These are phyloP conservation scores for Pseudolaguvia tuberculata DNA, from an alignment of 2,113 vertebrate species.

Conservation along the genomic window DNA sequence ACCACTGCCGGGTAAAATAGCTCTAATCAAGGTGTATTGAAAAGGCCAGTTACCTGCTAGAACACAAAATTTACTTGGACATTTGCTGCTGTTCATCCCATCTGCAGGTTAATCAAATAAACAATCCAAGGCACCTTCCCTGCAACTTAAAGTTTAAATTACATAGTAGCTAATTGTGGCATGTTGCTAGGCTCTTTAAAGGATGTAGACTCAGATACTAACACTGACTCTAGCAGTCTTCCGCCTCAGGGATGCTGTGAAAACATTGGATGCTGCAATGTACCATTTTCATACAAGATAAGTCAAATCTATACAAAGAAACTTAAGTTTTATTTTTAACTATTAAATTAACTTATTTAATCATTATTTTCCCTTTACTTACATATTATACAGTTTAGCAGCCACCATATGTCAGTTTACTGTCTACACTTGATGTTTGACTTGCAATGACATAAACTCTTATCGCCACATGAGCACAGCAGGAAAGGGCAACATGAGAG, in stretches of 20 bases:
- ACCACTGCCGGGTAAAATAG: constrained; percentile 47
- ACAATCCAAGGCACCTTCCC: constrained; percentile 12
- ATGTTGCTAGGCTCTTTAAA: neutral
- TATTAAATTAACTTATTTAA: neutral
- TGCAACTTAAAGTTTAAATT: constrained; percentile 40
- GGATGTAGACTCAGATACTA: neutral
- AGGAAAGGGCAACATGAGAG: constrained; percentile 30
- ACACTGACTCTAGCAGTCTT: neutral
- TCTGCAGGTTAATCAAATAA: constrained; percentile 13
- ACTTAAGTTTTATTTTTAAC: neutral
- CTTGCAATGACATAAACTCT: neutral
- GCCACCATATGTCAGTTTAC: neutral
- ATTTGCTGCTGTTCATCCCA: neutral
- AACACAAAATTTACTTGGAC: constrained; percentile 17
- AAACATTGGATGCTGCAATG: too few relatives aligned
- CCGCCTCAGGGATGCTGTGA: neutral
- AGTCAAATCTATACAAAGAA: neutral
- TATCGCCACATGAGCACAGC: constrained; percentile 10
- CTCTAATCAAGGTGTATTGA: constrained; percentile 39
- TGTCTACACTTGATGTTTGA: neutral
- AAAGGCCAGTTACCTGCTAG: constrained; percentile 26
- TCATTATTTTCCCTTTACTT: neutral
- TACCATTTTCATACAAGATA: neutral
- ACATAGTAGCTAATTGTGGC: constrained; percentile 20
- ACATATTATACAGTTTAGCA: neutral